Percentiles rank a stretch among this genome's conserved stretches.
Conservation (phyloP, 2,888 invertebrate species). For the Ceriagrion tenellum region DNA sequence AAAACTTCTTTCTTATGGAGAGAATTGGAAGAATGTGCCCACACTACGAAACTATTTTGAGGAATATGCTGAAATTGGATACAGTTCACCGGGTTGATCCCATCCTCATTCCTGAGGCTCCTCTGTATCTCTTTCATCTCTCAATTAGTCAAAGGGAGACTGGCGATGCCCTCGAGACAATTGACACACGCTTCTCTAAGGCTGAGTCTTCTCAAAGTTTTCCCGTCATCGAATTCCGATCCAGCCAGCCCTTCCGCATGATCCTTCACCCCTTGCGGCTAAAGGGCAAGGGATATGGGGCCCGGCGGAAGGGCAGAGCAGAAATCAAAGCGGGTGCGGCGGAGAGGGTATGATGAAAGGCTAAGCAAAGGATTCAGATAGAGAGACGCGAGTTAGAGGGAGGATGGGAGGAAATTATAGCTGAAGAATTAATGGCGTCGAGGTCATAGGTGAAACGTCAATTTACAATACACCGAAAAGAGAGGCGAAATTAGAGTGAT, state of each 20-base stretch:
- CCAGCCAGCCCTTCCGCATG: not conserved
- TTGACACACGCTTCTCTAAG: constrained; percentile 28
- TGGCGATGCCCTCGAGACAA: constrained; percentile 5
- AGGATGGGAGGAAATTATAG: not conserved
- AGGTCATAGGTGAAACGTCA: not conserved
- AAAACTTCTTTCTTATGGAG: not conserved
- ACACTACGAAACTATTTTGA: not conserved
- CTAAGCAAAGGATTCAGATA: not conserved
- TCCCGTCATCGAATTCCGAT: constrained; percentile 35
- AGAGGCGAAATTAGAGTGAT: not conserved
- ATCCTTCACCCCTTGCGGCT: not conserved
- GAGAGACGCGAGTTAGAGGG: not conserved
- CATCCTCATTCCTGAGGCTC: not conserved
- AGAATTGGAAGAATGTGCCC: not conserved
- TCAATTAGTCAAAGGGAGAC: constrained; percentile 20
- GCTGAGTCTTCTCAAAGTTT: constrained; percentile 13
- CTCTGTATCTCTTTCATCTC: not conserved
- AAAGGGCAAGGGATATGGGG: not conserved
- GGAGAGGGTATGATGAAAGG: not conserved
- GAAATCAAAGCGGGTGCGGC: not conserved
- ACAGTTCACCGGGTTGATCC: not conserved
- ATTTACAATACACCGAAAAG: not conserved
- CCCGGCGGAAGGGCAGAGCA: not conserved
- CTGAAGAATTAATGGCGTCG: not conserved
- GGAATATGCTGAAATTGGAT: not conserved